Conservation (phyloP, 2,888 invertebrate genomes). For the Tinea semifulvella region DNA sequence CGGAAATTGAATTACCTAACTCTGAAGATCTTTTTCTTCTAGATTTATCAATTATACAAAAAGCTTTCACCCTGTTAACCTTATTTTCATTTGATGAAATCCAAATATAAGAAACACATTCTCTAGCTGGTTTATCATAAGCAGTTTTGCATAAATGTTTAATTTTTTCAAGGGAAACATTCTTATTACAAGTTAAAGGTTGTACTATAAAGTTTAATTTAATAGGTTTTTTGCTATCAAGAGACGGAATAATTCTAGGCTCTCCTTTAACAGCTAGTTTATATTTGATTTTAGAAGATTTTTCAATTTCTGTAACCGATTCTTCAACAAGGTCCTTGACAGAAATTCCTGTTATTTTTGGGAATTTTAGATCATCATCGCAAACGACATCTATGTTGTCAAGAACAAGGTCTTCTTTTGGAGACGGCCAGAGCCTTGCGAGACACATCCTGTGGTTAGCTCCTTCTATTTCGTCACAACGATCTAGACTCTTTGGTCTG, state of each 20-base stretch:
- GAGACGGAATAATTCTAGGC: constrained; percentile 36
- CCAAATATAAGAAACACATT: constrained; percentile 37
- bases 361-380: constrained; percentile 37
- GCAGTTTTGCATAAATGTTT: not conserved
- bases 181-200: constrained; percentile 41
- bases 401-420: constrained; percentile 39
- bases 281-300: constrained; percentile 26
- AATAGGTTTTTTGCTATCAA: constrained; percentile 33
- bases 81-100: constrained; percentile 29
- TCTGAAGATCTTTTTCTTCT: constrained; percentile 27
- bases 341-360: constrained; percentile 34
- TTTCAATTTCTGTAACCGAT: constrained; percentile 35
- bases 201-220: constrained; percentile 34
- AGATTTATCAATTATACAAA: not conserved
- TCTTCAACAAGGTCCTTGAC: constrained; percentile 28
- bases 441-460: constrained; percentile 37
- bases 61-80: constrained; percentile 27
- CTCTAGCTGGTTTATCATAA: constrained; percentile 25
- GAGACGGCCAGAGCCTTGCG: constrained; percentile 40
- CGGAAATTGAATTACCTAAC: constrained; percentile 24
- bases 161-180: constrained; percentile 18
- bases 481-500: constrained; percentile 25
- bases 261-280: constrained; percentile 40
- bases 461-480: constrained; percentile 45
- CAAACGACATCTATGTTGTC: constrained; percentile 35